A percentile compares a stretch with the other conserved stretches of the same genome.
These are phyloP conservation scores for Neosalanx taihuensis DNA, from an alignment of 2,797 vertebrate genomes.

Conservation along the genomic window DNA sequence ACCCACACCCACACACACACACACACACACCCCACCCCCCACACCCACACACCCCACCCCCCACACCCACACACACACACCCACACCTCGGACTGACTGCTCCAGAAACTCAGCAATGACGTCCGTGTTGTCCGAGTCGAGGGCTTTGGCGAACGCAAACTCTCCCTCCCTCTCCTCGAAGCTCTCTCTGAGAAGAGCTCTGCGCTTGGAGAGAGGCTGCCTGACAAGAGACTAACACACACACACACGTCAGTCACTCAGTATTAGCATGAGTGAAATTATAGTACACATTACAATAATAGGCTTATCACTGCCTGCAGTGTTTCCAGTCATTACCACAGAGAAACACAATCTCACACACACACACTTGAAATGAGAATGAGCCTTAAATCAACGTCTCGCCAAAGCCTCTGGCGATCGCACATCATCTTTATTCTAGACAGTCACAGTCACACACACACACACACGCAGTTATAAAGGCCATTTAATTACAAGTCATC, in stretches of 20 bases:
- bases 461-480: conserved; percentile 6
- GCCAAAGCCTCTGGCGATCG: conserved; percentile 48
- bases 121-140: conserved; percentile 81
- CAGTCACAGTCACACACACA: conserved; percentile 11
- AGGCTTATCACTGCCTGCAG: conserved; percentile 50
- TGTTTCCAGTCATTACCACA: conserved; percentile 38
- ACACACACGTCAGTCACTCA: conserved; percentile 5
- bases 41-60: conserved; percentile 16
- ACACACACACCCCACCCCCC: conserved; percentile 30
- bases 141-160: conserved; percentile 84
- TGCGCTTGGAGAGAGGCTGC: conserved; percentile 78
- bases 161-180: conserved; percentile 86
- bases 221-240: conserved; percentile 81
- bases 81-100: conserved; percentile 85
- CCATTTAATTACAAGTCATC: no score
- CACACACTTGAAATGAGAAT: neutral
- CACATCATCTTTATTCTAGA: conserved; percentile 38
- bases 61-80: conserved; percentile 19
- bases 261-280: conserved; percentile 23
- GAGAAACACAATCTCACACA: neutral
- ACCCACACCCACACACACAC: conserved; percentile 1
- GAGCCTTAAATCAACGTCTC: conserved; percentile 50
- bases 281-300: conserved; percentile 49
- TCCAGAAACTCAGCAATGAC: conserved; percentile 89
- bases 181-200: conserved; percentile 79